phyloP scores from a whole-genome alignment of 1,140 invertebrate species.

The Campoletis sonorensis region DNA sequence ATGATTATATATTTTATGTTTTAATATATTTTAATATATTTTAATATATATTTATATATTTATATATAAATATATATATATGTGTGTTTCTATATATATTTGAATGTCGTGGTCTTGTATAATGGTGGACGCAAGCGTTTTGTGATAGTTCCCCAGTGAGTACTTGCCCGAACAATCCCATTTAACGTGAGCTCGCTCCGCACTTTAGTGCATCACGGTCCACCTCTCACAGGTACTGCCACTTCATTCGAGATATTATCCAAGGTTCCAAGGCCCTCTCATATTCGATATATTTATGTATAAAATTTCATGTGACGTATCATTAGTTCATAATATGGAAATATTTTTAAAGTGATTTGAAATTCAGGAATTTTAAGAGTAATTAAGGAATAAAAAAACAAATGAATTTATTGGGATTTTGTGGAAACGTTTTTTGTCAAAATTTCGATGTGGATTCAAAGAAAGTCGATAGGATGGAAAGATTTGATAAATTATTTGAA shows the following conservation, averaged over 20 bases:
- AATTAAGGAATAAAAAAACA: too few species aligned
- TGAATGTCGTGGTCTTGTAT: too few species aligned
- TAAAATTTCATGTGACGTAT: not conserved
- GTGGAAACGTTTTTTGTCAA: too few species aligned
- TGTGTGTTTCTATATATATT: not conserved
- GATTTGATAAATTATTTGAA: too few species aligned
- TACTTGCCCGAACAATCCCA: slow-evolving; percentile 15
- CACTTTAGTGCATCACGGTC: slow-evolving; percentile 23
- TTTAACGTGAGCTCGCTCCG: not conserved
- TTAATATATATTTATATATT: too few species aligned
- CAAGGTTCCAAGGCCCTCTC: not conserved
- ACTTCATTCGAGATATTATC: not conserved
- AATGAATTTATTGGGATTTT: too few species aligned
- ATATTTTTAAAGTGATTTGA: not conserved
- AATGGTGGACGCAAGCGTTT: not conserved
- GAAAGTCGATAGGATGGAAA: too few species aligned
- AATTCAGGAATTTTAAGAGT: too few species aligned
- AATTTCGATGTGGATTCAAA: too few species aligned
- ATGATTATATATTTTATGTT: too few species aligned
- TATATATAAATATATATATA: too few species aligned
- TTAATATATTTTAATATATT: too few species aligned
- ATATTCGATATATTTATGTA: not conserved
- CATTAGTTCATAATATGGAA: not conserved
- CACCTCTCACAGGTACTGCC: not conserved
- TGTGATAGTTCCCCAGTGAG: slow-evolving; percentile 17